Conservation (phyloP, 37 sponge, comb jelly and placozoan species). For the Chondrosia reniformis region DNA sequence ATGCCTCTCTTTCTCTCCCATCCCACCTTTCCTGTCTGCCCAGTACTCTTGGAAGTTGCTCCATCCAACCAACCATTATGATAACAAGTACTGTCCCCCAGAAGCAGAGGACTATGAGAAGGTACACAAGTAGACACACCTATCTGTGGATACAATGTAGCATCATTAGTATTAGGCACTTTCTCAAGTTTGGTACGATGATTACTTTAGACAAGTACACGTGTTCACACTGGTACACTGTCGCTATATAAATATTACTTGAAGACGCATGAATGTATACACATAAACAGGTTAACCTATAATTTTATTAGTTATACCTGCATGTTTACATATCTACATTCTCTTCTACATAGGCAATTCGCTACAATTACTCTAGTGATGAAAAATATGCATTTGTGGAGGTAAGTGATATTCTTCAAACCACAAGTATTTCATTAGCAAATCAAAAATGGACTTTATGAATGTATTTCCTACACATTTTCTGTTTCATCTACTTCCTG, state of each 20-base stretch:
- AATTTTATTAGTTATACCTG: neutral
- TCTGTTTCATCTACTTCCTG: neutral
- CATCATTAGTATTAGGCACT: neutral
- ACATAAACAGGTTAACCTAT: neutral
- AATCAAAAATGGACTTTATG: neutral
- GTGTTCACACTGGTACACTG: too few relatives aligned
- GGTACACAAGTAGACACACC: slow-evolving; percentile 32
- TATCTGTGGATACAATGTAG: neutral
- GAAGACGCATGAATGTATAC: neutral
- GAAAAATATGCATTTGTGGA: slow-evolving; percentile 98
- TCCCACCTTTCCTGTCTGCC: neutral
- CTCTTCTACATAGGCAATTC: slow-evolving; percentile 65
- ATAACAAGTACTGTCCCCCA: slow-evolving; percentile 88
- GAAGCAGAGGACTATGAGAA: slow-evolving; percentile 93
- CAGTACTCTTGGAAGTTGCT: slow-evolving; percentile 95
- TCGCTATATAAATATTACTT: neutral
- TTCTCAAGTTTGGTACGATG: too few relatives aligned
- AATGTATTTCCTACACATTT: neutral
- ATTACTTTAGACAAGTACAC: too few relatives aligned
- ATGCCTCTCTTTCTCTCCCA: too few relatives aligned
- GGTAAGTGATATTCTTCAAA: slow-evolving; percentile 51
- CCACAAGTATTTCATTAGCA: neutral
- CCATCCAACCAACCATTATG: slow-evolving; percentile 90
- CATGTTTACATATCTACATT: neutral
- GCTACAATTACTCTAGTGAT: slow-evolving; percentile 94